Conservation (phyloP, 2,888 invertebrate genomes). For the Thecocarcelia acutangulata region DNA sequence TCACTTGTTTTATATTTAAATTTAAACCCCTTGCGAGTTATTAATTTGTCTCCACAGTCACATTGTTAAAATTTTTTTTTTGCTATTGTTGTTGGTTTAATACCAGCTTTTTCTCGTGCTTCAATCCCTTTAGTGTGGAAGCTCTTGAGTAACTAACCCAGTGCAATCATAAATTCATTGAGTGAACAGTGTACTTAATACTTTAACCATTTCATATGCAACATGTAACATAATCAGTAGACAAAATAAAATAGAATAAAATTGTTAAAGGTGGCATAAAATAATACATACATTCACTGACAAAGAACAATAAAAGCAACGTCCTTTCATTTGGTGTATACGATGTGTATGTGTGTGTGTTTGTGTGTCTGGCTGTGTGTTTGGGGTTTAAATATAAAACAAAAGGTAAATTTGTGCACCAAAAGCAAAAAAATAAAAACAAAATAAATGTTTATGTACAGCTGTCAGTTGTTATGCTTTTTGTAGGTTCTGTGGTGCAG, state of each 20-base stretch:
- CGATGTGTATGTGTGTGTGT: not conserved
- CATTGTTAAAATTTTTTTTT: conserved; percentile 33
- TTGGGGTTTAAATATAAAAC: conserved; percentile 37
- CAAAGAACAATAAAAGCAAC: conserved; percentile 20
- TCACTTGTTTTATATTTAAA: not conserved
- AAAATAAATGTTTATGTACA: not conserved
- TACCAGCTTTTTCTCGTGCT: conserved; percentile 7
- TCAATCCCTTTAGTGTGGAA: conserved; percentile 47
- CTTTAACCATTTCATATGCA: conserved; percentile 64
- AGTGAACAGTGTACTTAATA: conserved; percentile 67
- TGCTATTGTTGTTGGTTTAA: conserved; percentile 10
- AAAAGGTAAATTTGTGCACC: conserved; percentile 38
- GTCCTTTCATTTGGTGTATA: not conserved
- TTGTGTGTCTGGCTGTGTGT: conserved; percentile 31
- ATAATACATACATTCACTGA: conserved; percentile 29
- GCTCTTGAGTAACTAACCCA: conserved; percentile 55
- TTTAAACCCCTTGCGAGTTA: conserved; percentile 30
- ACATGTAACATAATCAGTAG: conserved; percentile 64
- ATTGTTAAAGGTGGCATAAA: conserved; percentile 44
- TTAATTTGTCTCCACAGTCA: conserved; percentile 49
- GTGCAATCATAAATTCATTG: conserved; percentile 69
- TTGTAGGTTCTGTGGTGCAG: not conserved
- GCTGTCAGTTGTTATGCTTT: conserved; percentile 6
- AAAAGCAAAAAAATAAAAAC: no score
- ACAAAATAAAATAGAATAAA: conserved; percentile 54